phyloP scores from a whole-genome alignment of 2,797 vertebrate species.

The Melanotaenia boesemani region DNA sequence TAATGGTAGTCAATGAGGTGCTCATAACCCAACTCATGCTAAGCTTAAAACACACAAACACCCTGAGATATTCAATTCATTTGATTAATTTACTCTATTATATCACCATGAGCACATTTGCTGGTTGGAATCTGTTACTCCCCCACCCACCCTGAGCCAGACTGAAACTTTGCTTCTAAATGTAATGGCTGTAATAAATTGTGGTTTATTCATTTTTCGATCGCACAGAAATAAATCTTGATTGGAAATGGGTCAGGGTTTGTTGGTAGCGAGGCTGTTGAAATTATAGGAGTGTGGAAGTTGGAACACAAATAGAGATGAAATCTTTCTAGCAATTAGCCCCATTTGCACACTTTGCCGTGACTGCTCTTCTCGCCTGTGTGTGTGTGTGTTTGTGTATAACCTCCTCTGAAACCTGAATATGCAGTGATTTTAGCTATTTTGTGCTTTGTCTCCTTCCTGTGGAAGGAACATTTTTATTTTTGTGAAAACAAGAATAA shows the following conservation, averaged over 20 bases:
- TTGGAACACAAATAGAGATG: conserved; percentile 4
- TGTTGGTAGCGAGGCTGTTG: conserved; percentile 30
- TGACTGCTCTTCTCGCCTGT: not conserved
- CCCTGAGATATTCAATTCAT: conserved; percentile 23
- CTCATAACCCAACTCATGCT: conserved; percentile 28
- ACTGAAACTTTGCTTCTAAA: conserved; percentile 48
- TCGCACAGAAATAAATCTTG: conserved; percentile 45
- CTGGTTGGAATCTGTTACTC: conserved; percentile 56
- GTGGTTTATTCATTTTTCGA: conserved; percentile 50
- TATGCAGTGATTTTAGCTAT: not conserved
- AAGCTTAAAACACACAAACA: conserved; percentile 14
- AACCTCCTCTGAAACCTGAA: not conserved
- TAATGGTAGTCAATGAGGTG: conserved; percentile 71
- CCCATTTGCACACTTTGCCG: not conserved
- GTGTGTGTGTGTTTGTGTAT: not conserved
- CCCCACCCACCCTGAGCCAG: not conserved
- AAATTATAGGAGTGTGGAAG: conserved; percentile 11
- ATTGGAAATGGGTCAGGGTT: conserved; percentile 41
- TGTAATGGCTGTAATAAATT: conserved; percentile 64
- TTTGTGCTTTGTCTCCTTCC: not conserved
- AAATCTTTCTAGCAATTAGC: conserved; percentile 13
- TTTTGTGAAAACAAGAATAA: not conserved
- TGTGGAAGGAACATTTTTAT: not conserved
- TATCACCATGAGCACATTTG: conserved; percentile 23
- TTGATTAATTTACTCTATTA: conserved; percentile 58